These are phyloP conservation scores for Apotomis capreana DNA, from an alignment of 2,888 invertebrate species.

Conservation along the genomic window DNA sequence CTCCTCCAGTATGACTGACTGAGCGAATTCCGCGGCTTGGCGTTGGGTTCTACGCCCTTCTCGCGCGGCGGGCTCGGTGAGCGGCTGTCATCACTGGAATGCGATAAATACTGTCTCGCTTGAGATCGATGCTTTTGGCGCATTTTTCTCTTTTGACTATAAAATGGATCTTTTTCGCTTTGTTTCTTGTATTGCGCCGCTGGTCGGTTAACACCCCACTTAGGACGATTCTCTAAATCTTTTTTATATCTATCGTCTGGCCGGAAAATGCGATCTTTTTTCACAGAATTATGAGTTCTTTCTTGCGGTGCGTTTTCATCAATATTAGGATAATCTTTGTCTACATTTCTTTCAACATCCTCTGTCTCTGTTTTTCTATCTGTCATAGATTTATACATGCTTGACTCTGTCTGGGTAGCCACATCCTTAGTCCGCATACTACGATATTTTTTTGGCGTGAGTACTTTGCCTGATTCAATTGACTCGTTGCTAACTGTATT, in stretches of 20 bases:
- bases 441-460: constrained; percentile 79
- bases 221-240: constrained; percentile 85
- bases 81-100: constrained; percentile 85
- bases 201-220: constrained; percentile 91
- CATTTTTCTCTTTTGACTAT: constrained; percentile 87
- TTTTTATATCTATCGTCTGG: constrained; percentile 82
- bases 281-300: constrained; percentile 72
- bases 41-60: constrained; percentile 63
- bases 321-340: constrained; percentile 80
- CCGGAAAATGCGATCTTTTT: constrained; percentile 81
- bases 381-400: constrained; percentile 56
- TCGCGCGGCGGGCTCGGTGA: constrained; percentile 81
- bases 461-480: constrained; percentile 64
- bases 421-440: constrained; percentile 82
- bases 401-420: constrained; percentile 86
- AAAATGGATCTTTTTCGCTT: constrained; percentile 94
- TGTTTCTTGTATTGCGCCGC: constrained; percentile 93
- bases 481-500: constrained; percentile 69
- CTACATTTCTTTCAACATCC: constrained; percentile 70
- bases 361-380: constrained; percentile 70
- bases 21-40: constrained; percentile 73
- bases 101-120: constrained; percentile 79
- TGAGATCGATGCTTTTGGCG: constrained; percentile 86
- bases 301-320: constrained; percentile 80
- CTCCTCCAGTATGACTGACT: constrained; percentile 81